Evolutionary conservation across 2,113 vertebrate species (phyloP), one percentile per base, ranked within the genome.

Genomic region (Clarias gariepinus): DNA sequence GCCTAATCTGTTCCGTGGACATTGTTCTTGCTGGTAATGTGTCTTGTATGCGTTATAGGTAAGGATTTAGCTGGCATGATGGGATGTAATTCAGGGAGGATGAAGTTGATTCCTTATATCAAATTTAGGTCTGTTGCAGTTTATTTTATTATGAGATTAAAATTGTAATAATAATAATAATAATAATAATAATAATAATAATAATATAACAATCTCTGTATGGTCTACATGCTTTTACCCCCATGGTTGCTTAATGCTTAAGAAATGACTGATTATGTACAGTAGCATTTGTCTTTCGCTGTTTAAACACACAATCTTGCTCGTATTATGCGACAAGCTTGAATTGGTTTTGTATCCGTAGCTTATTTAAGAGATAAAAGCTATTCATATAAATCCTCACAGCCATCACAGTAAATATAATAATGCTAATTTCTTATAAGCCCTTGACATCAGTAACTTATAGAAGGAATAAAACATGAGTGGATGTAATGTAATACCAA

Each of bases 1-100:
- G 78, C 83, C 85, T 90, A 88, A 91, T 89, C 90, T 87, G 23
- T 52, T 41, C 80, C 79, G 61, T 82, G 52, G 85, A 88, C 84
- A 85, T 80, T 57, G 80, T 77, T 81, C 82, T 81, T 85, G 80
- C 87, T 87, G 71, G 88, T 86, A 82, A 78, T 19, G 66, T 85
- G 76, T 86, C 85, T 81, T 85, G 71, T 69, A 15, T 88, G 82
- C 58, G 69, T 76, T 76, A 79, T 64, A 81, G 55, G 16, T 66
- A 71, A 74, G 69, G 85, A 87, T 88, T 82, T 77, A 85, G 33
- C 82, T 61, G 69, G 57, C 85, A 73, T 81, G 71, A 77, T 78
- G 84, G 53, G 36, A 83, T 23, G 80, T 81, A 47, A 81, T 88
- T 87, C 85, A 85, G 69, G 60, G 55, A 52, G 33, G 86, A 78